phyloP scores from a whole-genome alignment of 2,797 vertebrate genomes.

The Leuciscus waleckii region DNA sequence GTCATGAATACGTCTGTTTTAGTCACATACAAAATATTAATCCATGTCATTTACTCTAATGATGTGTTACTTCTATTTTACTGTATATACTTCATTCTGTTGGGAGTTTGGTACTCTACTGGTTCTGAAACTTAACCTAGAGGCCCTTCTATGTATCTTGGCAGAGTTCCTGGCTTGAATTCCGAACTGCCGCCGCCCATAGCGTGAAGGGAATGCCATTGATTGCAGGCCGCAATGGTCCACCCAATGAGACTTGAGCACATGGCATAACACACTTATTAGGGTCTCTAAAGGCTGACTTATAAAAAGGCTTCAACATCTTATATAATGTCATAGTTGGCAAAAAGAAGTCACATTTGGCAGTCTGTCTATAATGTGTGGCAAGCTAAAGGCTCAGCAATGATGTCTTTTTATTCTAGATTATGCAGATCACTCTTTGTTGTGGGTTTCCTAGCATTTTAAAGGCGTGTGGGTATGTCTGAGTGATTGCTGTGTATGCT shows the following conservation, averaged over 20 bases:
- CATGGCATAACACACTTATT: conserved; percentile 9
- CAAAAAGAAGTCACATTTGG: neutral
- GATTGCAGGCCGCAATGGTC: conserved; percentile 31
- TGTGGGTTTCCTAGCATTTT: neutral
- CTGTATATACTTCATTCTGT: neutral
- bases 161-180: conserved; percentile 26
- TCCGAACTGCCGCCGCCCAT: conserved; percentile 22
- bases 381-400: neutral
- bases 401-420: neutral
- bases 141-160: conserved; percentile 35
- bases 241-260: conserved; percentile 14
- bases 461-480: neutral
- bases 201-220: conserved; percentile 36
- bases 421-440: neutral
- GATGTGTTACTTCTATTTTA: neutral
- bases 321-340: neutral
- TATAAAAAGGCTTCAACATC: neutral
- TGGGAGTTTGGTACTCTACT: neutral
- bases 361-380: neutral
- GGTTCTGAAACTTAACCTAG: conserved; percentile 17
- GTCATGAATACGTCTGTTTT: neutral
- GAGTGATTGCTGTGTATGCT: neutral
- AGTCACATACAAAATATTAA: neutral
- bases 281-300: neutral
- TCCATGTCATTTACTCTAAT: neutral